Evolutionary conservation across 2,797 vertebrate genomes (phyloP), one percentile per base, ranked within the genome.

Genomic region (Coreius guichenoti): DNA sequence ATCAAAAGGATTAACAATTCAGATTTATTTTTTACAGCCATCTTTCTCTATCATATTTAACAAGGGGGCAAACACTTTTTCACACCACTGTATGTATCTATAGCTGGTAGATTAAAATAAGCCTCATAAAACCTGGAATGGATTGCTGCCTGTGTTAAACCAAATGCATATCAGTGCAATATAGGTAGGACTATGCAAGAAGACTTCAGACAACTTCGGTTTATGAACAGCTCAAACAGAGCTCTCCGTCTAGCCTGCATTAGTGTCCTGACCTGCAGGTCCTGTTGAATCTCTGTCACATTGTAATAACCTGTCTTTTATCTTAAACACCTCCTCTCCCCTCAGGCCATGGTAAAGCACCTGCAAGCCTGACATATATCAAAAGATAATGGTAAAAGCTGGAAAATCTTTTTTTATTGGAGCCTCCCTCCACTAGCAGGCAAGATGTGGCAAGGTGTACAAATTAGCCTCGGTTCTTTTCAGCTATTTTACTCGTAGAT

Each of bases 301-400:
- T 89, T 92, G 90, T 93, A 95, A 96, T 94, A 95, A 96, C 94
- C 94, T 93, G 91, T 96, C 93, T 93, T 96, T 94, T 90, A 93
- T 95, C 95, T 95, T 94, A 88, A 90, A 92, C 93, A 82, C 82
- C 74, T 76, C 78, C 51, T 81, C 79, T 82, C 61, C 88, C 88
- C 76, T 61, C 65, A 74, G 86, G 88, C 81, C 85, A 58, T 73
- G 70, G 89, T 87, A 89, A 91, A 92, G 92, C 94, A 94, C 94
- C 93, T 92, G 91, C 91, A 92, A 91, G 92, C 89, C 92, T 89
- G 89, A 92, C 94, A 96, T 96, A 94, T 93, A 95, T 96, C 94
- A 95, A 91, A 92, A 92, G 91, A 94, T 95, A 96, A 96, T 95
- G 94, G 93, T 94, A 93, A 90, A 92, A 94, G 93, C 94, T 90